Percentiles rank a stretch among this genome's conserved stretches.
phyloP scores from a whole-genome alignment of 2,888 invertebrate species.

The Melanostoma scalare region DNA sequence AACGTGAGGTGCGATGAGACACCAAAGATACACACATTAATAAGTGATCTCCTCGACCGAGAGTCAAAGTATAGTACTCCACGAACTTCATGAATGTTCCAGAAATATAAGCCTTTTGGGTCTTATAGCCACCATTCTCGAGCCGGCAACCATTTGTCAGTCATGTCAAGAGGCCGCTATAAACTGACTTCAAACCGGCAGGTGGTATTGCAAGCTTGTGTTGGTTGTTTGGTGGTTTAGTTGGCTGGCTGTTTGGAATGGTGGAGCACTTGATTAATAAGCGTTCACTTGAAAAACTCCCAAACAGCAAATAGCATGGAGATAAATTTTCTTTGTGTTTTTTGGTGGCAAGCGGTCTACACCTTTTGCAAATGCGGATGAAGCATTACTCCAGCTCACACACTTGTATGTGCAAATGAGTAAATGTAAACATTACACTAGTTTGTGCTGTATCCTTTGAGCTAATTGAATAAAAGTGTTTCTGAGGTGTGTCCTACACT shows the following conservation, averaged over 20 bases:
- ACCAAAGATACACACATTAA: constrained; percentile 65
- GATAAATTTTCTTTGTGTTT: constrained; percentile 66
- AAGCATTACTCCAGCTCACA: constrained; percentile 55
- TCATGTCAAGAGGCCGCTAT: constrained; percentile 61
- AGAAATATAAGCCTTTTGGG: constrained; percentile 53
- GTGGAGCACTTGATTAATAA: constrained; percentile 72
- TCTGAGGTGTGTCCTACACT: constrained; percentile 70
- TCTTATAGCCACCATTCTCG: constrained; percentile 30
- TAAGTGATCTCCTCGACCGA: constrained; percentile 55
- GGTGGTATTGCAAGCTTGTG: constrained; percentile 60
- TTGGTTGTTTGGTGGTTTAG: constrained; percentile 40
- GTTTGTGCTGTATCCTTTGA: constrained; percentile 61
- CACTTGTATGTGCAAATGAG: constrained; percentile 25
- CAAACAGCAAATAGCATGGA: constrained; percentile 68
- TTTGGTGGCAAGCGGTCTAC: constrained; percentile 50
- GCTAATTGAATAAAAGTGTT: constrained; percentile 71
- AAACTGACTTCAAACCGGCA: constrained; percentile 65
- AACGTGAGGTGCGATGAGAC: constrained; percentile 61
- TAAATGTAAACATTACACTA: constrained; percentile 57
- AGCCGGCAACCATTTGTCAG: constrained; percentile 68
- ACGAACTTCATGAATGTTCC: constrained; percentile 48
- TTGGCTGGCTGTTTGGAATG: background rate
- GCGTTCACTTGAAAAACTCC: constrained; percentile 61
- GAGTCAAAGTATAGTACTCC: constrained; percentile 30
- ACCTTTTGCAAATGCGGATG: constrained; percentile 37